Evolutionary conservation across 2,888 invertebrate genomes (phyloP), one percentile per base, ranked within the genome.

Genomic region (Lepetodrilus schrolli): DNA sequence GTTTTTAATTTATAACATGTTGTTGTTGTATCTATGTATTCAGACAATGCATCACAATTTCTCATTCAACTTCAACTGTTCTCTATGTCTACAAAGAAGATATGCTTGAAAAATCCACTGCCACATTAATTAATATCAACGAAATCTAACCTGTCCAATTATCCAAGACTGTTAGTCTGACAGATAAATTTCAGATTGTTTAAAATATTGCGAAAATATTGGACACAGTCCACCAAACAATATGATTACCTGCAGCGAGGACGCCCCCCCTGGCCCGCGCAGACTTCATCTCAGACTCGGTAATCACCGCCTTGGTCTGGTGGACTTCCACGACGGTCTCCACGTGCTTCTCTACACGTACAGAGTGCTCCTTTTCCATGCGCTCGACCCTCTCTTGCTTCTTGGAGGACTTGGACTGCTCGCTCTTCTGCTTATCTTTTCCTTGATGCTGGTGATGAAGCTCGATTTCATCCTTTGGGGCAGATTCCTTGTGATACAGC

Each of bases 381-480:
- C 65, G 48, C 30, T 76, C 72, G 21, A 58, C 72, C 43, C 76
- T 73, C 71, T 78, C 76, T 38, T 74, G 58, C 30, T 70, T 49
- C 47, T 70, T 50, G 49, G 20, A 30, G 4, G 70, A 4, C 21
- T 70, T 70, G 70, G 13, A 36, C 48, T 70, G 30, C 17, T 30
- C 70, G 1, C 17, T 2, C 8, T 17, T 17, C n/a, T 70, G 70
- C 21, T 70, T 70, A 17, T 70, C 50, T 34, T 50, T 50, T 5
- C 37, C 77, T 1, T 84, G 84, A 74, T 83, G 86, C 23, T 80
- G 76, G 69, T 85, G 85, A 58, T 86, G 87, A 78, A 93, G 90
- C 88, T 93, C 93, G 78, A 93, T 90, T 79, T 95, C 95, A 92
- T 96, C 96, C 92, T 95, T 96, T 70, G 96, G 96, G 83, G 80